Evolutionary conservation across 2,888 invertebrate species (phyloP).

Genomic region (Agrilus mali): DNA sequence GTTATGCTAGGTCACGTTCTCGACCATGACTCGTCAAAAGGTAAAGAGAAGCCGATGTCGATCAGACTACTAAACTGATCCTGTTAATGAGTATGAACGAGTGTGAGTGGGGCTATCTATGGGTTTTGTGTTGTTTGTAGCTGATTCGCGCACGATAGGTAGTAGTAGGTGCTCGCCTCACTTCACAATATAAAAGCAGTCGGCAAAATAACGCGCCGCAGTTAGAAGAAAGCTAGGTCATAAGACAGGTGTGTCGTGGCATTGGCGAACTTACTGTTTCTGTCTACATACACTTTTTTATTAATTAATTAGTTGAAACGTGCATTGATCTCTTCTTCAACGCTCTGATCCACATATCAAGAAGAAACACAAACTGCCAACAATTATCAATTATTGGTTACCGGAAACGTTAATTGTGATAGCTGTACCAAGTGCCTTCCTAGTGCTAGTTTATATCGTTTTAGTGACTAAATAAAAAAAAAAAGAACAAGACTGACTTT

Average conservation of each 20-base stretch:
- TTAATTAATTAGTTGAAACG: no score
- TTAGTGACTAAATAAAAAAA: no score
- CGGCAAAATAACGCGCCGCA: conserved; percentile 15
- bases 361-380: no score
- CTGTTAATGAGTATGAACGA: conserved; percentile 8
- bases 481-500: no score
- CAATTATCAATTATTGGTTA: no score
- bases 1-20: conserved; percentile 28
- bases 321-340: no score
- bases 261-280: conserved; percentile 22
- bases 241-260: conserved; percentile 31
- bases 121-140: no score
- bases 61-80: conserved; percentile 12
- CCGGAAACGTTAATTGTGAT: no score
- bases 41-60: conserved; percentile 14
- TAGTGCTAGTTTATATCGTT: no score
- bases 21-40: conserved; percentile 26
- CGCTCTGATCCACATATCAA: conserved; percentile 12
- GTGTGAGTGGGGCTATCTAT: conserved; percentile 5
- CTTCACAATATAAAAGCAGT: conserved; percentile 17
- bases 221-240: conserved; percentile 32
- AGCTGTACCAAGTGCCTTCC: no score
- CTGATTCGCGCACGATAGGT: neutral
- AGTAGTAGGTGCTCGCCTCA: conserved; percentile 5
- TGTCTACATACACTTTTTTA: no score